These are phyloP conservation scores for Numenius arquata DNA, from an alignment of 2,113 vertebrate species.

Conservation along the genomic window DNA sequence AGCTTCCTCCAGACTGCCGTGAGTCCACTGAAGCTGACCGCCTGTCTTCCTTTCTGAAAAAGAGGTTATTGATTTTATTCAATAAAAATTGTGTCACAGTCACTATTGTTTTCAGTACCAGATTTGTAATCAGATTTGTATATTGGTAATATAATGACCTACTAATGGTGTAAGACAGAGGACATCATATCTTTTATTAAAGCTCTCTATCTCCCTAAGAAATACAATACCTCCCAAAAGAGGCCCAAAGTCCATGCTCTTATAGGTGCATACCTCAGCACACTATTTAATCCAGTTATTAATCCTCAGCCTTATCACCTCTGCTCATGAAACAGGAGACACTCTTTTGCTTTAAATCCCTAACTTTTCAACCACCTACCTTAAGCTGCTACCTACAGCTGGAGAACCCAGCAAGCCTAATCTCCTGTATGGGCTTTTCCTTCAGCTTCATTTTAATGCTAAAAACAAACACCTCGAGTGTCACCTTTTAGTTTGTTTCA, in stretches of 20 bases:
- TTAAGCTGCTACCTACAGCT: not conserved
- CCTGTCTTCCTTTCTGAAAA: slow-evolving; percentile 63
- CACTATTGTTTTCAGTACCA: not conserved
- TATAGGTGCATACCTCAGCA: not conserved
- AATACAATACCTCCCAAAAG: not conserved
- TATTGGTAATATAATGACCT: not conserved
- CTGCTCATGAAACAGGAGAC: not conserved
- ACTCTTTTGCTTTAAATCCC: not conserved
- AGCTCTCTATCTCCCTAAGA: not conserved
- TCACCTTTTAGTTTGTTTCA: not conserved
- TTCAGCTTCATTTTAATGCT: not conserved
- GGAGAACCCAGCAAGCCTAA: not conserved
- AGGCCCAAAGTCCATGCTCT: not conserved
- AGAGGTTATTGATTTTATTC: not conserved
- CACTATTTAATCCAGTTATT: not conserved
- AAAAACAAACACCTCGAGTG: not conserved
- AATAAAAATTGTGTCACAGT: not conserved
- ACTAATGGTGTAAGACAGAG: not conserved
- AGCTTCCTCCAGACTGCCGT: slow-evolving; percentile 72
- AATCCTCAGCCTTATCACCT: not conserved
- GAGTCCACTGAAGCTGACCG: slow-evolving; percentile 85
- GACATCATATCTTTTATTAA: not conserved
- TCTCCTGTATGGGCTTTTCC: not conserved
- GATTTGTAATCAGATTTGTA: too few relatives aligned
- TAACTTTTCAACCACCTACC: not conserved